Percentiles rank a stretch among this genome's conserved stretches.
phyloP scores from a whole-genome alignment of 2,113 vertebrate genomes.

The Lasiurus cinereus region DNA sequence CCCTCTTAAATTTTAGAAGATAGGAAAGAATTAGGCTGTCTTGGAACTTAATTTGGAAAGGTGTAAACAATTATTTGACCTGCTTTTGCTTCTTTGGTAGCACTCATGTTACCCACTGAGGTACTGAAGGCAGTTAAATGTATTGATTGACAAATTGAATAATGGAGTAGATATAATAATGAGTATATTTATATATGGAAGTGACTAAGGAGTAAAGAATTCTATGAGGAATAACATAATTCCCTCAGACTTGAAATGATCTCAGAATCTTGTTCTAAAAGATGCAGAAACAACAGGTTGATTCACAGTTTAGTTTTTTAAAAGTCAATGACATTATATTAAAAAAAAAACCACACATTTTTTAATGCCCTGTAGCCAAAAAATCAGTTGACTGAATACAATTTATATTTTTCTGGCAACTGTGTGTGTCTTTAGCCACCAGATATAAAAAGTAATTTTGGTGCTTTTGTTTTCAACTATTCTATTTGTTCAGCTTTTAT shows the following conservation, averaged over 20 bases:
- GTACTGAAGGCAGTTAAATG: background rate
- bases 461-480: slow-evolving; percentile 43
- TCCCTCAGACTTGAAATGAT: slow-evolving; percentile 6
- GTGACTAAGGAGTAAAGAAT: slow-evolving; percentile 15
- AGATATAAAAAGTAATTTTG: slow-evolving; percentile 65
- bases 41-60: slow-evolving; percentile 43
- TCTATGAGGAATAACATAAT: background rate
- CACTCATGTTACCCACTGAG: background rate
- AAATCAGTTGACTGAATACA: slow-evolving; percentile 31
- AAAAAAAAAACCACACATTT: background rate
- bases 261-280: slow-evolving; percentile 36
- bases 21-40: background rate
- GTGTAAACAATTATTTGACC: slow-evolving; percentile 7
- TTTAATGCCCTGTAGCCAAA: slow-evolving; percentile 2
- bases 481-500: slow-evolving; percentile 69
- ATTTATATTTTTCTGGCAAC: slow-evolving; percentile 45
- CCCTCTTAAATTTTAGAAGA: background rate
- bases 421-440: background rate
- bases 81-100: background rate
- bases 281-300: slow-evolving; percentile 36
- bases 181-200: slow-evolving; percentile 1
- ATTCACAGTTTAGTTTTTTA: slow-evolving; percentile 42
- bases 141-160: background rate
- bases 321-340: slow-evolving; percentile 30
- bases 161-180: background rate